phyloP scores from a whole-genome alignment of 2,113 vertebrate genomes.

The Muntiacus muntjak region DNA sequence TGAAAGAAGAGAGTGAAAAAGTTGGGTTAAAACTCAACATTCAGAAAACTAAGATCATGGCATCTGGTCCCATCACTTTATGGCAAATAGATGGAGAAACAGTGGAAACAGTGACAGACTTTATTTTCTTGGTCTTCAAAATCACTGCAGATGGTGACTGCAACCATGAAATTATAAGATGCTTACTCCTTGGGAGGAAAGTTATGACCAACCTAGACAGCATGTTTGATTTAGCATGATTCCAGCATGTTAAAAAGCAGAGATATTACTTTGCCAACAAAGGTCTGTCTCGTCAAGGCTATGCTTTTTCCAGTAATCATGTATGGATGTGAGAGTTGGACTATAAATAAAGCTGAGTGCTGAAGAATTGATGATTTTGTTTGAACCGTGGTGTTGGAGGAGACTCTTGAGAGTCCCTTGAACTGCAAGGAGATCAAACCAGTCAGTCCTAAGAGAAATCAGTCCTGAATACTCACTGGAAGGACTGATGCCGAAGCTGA shows the following conservation, averaged over 20 bases:
- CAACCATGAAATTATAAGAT: not conserved
- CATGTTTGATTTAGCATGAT: not conserved
- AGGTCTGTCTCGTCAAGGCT: not conserved
- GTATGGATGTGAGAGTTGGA: not conserved
- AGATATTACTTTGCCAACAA: not conserved
- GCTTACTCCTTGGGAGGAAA: not conserved
- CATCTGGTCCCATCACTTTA: not conserved
- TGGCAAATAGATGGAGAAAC: too few relatives aligned
- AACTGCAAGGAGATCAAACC: not conserved
- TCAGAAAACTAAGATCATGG: not conserved
- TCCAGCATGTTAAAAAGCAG: not conserved
- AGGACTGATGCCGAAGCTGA: not conserved
- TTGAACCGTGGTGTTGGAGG: not conserved
- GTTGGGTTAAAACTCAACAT: too few relatives aligned
- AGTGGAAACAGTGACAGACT: too few relatives aligned
- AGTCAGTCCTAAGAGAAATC: not conserved
- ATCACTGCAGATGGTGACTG: not conserved
- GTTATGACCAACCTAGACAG: not conserved
- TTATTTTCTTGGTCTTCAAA: not conserved
- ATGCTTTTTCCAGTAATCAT: not conserved
- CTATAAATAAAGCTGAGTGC: not conserved
- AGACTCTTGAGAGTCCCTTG: not conserved
- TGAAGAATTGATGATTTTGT: not conserved
- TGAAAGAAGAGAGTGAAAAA: not conserved
- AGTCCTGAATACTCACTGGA: not conserved